Conservation (phyloP, 1,140 invertebrate genomes). For the Drosophila ercepeae region DNA sequence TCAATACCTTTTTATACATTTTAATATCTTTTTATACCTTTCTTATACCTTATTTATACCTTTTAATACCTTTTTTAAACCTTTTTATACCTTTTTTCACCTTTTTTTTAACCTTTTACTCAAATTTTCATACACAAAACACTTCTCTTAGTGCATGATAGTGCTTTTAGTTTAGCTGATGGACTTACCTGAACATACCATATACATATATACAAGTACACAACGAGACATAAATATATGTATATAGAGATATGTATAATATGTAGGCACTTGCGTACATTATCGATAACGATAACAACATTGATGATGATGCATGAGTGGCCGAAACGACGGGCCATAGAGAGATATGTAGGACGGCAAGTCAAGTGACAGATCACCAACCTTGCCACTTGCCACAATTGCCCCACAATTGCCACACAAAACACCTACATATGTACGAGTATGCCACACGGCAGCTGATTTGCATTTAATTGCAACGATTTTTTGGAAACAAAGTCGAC, state of each 20-base stretch:
- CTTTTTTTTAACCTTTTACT: too few relatives aligned
- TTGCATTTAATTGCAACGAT: constrained; percentile 78
- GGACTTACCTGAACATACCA: neutral
- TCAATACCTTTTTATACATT: too few relatives aligned
- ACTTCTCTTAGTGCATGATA: neutral
- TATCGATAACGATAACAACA: neutral
- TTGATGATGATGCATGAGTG: constrained; percentile 36
- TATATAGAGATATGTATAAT: too few relatives aligned
- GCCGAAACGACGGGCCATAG: constrained; percentile 31
- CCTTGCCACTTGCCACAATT: neutral
- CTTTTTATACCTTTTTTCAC: too few relatives aligned
- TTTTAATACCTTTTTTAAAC: too few relatives aligned
- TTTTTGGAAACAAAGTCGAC: constrained; percentile 48
- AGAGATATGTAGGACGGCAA: constrained; percentile 22
- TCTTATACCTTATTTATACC: too few relatives aligned
- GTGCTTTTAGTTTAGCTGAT: neutral
- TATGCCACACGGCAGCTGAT: too few relatives aligned
- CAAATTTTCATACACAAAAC: too few relatives aligned
- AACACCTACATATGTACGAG: neutral
- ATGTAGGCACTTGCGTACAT: neutral
- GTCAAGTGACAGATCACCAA: constrained; percentile 28
- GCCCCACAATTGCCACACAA: neutral
- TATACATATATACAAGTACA: too few relatives aligned
- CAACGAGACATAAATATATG: too few relatives aligned
- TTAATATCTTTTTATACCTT: too few relatives aligned